Evolutionary conservation across 2,113 vertebrate species (phyloP), one percentile per base, ranked within the genome.

Genomic region (Notothenia coriiceps): DNA sequence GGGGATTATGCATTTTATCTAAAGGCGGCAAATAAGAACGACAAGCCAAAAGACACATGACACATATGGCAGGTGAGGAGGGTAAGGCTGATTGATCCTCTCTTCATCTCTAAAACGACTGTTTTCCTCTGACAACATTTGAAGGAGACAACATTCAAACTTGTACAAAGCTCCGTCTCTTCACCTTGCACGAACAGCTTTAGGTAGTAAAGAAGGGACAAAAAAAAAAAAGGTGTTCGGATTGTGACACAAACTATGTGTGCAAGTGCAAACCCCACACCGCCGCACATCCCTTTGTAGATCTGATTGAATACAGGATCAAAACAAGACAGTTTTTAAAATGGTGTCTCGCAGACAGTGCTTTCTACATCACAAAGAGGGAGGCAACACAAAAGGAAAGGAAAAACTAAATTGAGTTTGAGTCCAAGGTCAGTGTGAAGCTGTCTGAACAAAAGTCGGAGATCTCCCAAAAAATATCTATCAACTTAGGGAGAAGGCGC

Each of bases 401-500:
- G 79, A 80, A 82, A 82, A 88, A 80, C 82, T 84, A 91, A 92
- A 93, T 88, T 90, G 87, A 92, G 80, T 93, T 74, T 88, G 82
- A 93, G 86, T 92, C 87, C 93, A 94, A 94, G 94, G 94, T 94
- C 92, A 94, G 71, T 74, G 90, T 86, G 84, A 60, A 81, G 90
- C 78, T 95, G 93, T 92, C 57, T 81, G 89, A 93, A 71, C 91
- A 90, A 93, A 93, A 93, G 87, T 88, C 90, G 77, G 82, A 93
- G 88, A 89, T 83, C 91, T 90, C 82, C 86, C 82, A 88, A 87
- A 90, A 92, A 92, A 88, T 86, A 92, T 93, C 90, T 91, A 91
- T 92, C 90, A 92, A 90, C 73, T 84, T 86, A 72, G 77, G 87
- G 82, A 88, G 90, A 91, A 91, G 92, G 92, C 96, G 95, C 96